These are phyloP conservation scores for Astyanax mexicanus DNA, from an alignment of 2,797 vertebrate genomes.

Conservation along the genomic window DNA sequence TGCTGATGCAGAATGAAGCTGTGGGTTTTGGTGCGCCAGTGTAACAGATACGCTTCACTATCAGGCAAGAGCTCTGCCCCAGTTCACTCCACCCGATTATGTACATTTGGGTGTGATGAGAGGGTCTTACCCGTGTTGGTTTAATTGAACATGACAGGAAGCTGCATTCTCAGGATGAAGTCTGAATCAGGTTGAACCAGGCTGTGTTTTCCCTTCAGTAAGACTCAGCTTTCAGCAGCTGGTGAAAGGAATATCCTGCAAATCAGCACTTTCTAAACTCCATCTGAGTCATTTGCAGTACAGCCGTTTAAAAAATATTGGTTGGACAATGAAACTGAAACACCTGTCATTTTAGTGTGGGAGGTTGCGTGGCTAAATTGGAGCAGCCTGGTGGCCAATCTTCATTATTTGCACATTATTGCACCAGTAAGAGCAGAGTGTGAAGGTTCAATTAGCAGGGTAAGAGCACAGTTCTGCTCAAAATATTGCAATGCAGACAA, in stretches of 20 bases:
- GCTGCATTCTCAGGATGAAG: slow-evolving; percentile 8
- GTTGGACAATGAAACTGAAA: no score
- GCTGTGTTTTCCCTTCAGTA: slow-evolving; percentile 5
- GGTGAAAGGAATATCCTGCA: background rate
- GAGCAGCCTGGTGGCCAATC: no score
- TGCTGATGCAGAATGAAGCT: no score
- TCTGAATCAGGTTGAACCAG: background rate
- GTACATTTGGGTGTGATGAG: slow-evolving; percentile 4
- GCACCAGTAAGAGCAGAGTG: no score
- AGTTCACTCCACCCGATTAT: slow-evolving; percentile 16
- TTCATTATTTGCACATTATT: no score
- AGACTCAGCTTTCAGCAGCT: background rate
- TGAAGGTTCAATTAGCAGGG: no score
- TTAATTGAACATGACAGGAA: slow-evolving; percentile 25
- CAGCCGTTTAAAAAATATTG: no score
- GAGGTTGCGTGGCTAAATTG: no score
- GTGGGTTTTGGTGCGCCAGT: background rate
- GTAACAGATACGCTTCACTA: background rate
- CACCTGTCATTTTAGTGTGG: no score
- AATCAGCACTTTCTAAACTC: background rate
- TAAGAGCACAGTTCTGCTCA: no score
- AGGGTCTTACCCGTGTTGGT: slow-evolving; percentile 20
- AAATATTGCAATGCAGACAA: no score
- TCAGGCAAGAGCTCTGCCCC: background rate
- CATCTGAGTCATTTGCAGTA: no score